Evolutionary conservation across 1,140 invertebrate genomes (phyloP), one percentile per base, ranked within the genome.

Genomic region (Chymomyza costata): DNA sequence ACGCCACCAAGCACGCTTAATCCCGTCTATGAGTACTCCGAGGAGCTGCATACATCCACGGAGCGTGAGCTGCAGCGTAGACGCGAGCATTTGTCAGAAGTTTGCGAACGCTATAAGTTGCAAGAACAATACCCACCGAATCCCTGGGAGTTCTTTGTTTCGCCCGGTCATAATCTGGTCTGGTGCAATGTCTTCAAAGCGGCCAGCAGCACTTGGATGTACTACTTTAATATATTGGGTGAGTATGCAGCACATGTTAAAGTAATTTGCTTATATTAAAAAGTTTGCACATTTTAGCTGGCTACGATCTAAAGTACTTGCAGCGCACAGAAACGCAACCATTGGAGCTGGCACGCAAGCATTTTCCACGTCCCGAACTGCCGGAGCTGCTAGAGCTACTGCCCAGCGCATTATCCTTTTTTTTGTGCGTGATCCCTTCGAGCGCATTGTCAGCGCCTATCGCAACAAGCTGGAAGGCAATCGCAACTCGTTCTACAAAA

Each of bases 361-460:
- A 88, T 56, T 91, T 90, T 63, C 89, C 90, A 6, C 86, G 90
- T 10, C 90, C 90, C 1, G 87, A 86, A 21, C 74, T 88, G 6
- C 76, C 86, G 3, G 88, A 90, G 63, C 65, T 91, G n/a, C 82
- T 88, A 28, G 83, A 88, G 2, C 86, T 86, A 13, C 83, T 90
- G 16, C 86, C 87, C 0, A 87, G 86, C 2, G 87, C 88, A 0
- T 82, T 92, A 40, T 92, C 92, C 45, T 91, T 97, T 47, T 86
- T 97, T 93, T 97, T 56, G 95, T 96, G 0, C 88, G 96, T 14
- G 94, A 97, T 87, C 96, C 96, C 0, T 92, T 97, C 58, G 95
- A 97, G 80, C 88, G 96, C 48, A 86, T 97, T 1, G 82, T 97
- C 11, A 97, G 95, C 1, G 95, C 95, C 7, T 97, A 94, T 85